phyloP scores from a whole-genome alignment of 2,888 invertebrate species.

The Agonopterix alstromeriana region DNA sequence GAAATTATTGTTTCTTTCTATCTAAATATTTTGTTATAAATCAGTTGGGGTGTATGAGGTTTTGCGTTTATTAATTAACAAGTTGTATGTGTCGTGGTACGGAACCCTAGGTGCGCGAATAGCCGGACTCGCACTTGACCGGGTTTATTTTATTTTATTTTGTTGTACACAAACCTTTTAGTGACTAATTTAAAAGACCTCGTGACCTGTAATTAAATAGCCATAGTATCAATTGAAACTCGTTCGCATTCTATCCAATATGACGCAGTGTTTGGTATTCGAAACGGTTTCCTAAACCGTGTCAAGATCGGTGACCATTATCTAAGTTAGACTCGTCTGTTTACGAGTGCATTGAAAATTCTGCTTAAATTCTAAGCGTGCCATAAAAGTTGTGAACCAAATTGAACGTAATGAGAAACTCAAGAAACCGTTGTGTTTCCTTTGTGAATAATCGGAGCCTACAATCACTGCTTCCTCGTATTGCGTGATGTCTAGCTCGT shows the following conservation, averaged over 20 bases:
- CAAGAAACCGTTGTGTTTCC: conserved; percentile 28
- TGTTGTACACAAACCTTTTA: too few relatives aligned
- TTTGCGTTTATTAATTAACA: too few relatives aligned
- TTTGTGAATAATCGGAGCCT: conserved; percentile 23
- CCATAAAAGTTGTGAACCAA: conserved; percentile 27
- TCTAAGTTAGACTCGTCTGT: conserved; percentile 39
- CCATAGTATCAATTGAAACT: conserved; percentile 26
- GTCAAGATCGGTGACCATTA: conserved; percentile 66
- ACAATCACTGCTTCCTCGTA: conserved; percentile 26
- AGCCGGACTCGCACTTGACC: too few relatives aligned
- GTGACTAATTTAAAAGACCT: conserved; percentile 1
- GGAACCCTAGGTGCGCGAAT: too few relatives aligned
- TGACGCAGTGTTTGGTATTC: conserved; percentile 55
- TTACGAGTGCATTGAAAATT: conserved; percentile 25
- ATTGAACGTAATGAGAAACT: conserved; percentile 26
- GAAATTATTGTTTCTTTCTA: too few relatives aligned
- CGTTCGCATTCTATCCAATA: conserved; percentile 49
- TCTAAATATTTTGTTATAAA: too few relatives aligned
- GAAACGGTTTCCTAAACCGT: conserved; percentile 54
- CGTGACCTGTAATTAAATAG: conserved; percentile 35
- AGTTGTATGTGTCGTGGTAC: too few relatives aligned
- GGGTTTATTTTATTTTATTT: too few relatives aligned
- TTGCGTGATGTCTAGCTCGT: conserved; percentile 20
- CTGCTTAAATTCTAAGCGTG: conserved; percentile 37
- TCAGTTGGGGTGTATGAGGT: too few relatives aligned